A percentile compares a stretch with the other conserved stretches of the same genome.
These are phyloP conservation scores for Chionodraco myersi DNA, from an alignment of 2,113 vertebrate genomes.

Conservation along the genomic window DNA sequence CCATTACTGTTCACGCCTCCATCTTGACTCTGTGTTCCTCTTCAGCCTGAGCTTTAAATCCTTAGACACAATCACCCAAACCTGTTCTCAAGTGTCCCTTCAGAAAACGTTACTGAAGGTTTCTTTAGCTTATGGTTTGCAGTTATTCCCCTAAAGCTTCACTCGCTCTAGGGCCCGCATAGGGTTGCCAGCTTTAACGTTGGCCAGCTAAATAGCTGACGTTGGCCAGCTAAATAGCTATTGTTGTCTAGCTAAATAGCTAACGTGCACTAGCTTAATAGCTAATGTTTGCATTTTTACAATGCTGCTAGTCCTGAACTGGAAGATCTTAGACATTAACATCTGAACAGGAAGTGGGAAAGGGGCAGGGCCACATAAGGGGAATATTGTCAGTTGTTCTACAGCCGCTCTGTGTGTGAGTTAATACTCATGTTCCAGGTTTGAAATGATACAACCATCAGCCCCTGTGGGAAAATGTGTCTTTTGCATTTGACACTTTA, in stretches of 20 bases:
- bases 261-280: too few species aligned
- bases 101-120: neutral
- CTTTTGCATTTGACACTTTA: slow-evolving; percentile 34
- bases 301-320: too few species aligned
- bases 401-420: neutral
- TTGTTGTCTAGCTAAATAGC: too few species aligned
- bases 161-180: too few species aligned
- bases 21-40: slow-evolving; percentile 66
- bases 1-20: slow-evolving; percentile 75
- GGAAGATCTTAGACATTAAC: too few species aligned
- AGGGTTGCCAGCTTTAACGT: too few species aligned
- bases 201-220: too few species aligned
- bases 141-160: slow-evolving; percentile 1
- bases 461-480: slow-evolving; percentile 23
- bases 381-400: too few species aligned
- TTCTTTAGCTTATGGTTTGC: neutral
- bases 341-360: too few species aligned
- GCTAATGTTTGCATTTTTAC: too few species aligned
- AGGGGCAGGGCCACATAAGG: too few species aligned
- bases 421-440: slow-evolving; percentile 17
- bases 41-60: slow-evolving; percentile 62
- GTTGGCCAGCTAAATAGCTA: too few species aligned
- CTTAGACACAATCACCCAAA: slow-evolving; percentile 44
- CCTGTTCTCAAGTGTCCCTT: neutral
- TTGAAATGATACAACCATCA: neutral